Conservation (phyloP, 2,888 invertebrate species). For the Drosophila tanythrix region DNA sequence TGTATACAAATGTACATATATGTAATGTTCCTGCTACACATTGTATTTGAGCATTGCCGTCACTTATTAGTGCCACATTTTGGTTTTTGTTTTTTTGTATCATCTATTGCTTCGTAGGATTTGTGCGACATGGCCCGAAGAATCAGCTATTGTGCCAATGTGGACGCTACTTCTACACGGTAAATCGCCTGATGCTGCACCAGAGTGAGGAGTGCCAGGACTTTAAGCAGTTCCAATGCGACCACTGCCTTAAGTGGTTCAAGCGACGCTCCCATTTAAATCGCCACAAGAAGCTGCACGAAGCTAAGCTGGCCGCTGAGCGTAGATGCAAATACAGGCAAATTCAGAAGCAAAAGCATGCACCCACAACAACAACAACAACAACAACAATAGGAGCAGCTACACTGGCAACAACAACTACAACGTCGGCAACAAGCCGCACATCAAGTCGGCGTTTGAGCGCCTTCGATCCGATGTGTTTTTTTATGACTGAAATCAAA, state of each 20-base stretch:
- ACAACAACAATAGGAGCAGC: conserved; percentile 1
- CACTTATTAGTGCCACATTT: conserved; percentile 19
- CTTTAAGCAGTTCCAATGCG: conserved; percentile 78
- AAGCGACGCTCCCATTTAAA: conserved; percentile 83
- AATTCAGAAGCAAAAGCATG: conserved; percentile 26
- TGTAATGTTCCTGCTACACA: neutral
- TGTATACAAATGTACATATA: conserved; percentile 4
- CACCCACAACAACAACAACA: conserved; percentile 1
- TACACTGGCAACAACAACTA: neutral
- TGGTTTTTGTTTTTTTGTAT: conserved; percentile 39
- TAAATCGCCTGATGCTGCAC: conserved; percentile 76
- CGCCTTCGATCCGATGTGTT: conserved; percentile 48
- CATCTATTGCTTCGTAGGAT: conserved; percentile 40
- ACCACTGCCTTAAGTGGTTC: conserved; percentile 79
- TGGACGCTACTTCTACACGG: conserved; percentile 84
- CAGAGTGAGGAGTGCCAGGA: conserved; percentile 79
- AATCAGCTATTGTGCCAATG: conserved; percentile 84
- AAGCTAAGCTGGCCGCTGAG: conserved; percentile 70
- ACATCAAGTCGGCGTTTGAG: conserved; percentile 23
- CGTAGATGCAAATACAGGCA: conserved; percentile 21
- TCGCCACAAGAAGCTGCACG: conserved; percentile 81
- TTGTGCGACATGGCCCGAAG: conserved; percentile 58
- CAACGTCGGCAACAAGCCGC: neutral
- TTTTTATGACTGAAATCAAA: conserved; percentile 56
- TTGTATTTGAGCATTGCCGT: conserved; percentile 12